Conservation (phyloP, 2,797 vertebrate genomes). For the Choloepus didactylus region DNA sequence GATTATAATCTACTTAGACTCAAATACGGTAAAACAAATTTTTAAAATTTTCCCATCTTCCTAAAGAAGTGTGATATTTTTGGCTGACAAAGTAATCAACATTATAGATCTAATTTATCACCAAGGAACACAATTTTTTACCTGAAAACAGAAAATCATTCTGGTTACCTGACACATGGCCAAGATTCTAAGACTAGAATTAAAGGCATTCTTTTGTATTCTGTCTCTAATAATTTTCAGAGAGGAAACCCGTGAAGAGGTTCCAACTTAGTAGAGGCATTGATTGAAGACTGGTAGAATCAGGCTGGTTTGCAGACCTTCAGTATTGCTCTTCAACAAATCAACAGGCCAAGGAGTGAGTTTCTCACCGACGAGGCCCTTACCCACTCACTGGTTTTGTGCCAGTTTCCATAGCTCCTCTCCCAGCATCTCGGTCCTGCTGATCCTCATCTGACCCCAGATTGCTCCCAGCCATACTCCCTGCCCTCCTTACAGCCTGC, state of each 20-base stretch:
- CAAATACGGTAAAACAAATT: constrained; percentile 16
- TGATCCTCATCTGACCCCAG: constrained; percentile 96
- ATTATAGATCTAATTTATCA: neutral
- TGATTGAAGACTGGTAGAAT: constrained; percentile 28
- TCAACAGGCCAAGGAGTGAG: constrained; percentile 58
- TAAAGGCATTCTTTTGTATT: constrained; percentile 66
- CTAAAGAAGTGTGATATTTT: constrained; percentile 25
- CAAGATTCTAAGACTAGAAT: constrained; percentile 58
- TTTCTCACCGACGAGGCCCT: constrained; percentile 71
- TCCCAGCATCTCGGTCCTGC: constrained; percentile 92
- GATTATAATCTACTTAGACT: constrained; percentile 35
- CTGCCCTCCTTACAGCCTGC: constrained; percentile 94
- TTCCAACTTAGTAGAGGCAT: constrained; percentile 1
- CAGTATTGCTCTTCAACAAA: neutral
- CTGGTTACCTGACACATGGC: constrained; percentile 12
- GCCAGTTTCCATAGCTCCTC: constrained; percentile 93
- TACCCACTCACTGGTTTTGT: constrained; percentile 88
- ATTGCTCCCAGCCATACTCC: constrained; percentile 94
- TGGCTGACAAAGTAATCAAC: neutral
- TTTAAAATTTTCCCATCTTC: constrained; percentile 4
- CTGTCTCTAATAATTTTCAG: constrained; percentile 70
- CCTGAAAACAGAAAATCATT: constrained; percentile 61
- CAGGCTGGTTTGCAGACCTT: constrained; percentile 27
- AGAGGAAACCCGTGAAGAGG: constrained; percentile 54
- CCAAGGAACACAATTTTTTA: constrained; percentile 53